Evolutionary conservation across 2,888 invertebrate species (phyloP).

Genomic region (Diarsia rubi): DNA sequence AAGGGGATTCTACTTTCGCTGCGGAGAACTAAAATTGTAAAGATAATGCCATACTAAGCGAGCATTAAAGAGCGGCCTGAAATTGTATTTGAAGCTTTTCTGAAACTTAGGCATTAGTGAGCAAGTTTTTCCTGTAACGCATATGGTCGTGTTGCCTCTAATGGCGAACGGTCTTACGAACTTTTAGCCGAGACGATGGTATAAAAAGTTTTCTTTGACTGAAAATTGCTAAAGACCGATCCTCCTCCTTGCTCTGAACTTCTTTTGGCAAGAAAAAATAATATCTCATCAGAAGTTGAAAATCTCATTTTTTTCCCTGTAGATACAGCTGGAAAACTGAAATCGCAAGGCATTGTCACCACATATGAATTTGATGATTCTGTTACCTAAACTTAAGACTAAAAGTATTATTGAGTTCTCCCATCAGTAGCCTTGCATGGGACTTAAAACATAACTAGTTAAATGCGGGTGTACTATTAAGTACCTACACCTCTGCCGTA

Average conservation of each 20-base stretch:
- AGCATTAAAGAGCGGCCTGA: conserved; percentile 68
- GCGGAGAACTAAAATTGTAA: conserved; percentile 52
- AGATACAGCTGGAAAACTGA: background rate
- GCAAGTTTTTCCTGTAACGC: conserved; percentile 84
- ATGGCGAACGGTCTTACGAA: conserved; percentile 83
- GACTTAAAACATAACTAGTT: no score
- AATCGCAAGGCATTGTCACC: background rate
- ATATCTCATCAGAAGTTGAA: conserved; percentile 60
- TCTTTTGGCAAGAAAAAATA: conserved; percentile 71
- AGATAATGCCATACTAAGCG: conserved; percentile 64
- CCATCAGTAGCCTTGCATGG: no score
- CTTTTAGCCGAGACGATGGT: conserved; percentile 71
- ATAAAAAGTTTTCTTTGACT: conserved; percentile 75
- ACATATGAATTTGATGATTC: background rate
- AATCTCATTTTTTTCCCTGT: conserved; percentile 7
- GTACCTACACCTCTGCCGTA: no score
- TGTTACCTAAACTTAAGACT: background rate
- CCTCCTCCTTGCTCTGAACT: conserved; percentile 75
- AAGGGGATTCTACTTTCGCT: conserved; percentile 55
- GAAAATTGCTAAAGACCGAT: conserved; percentile 79
- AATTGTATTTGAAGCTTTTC: conserved; percentile 85
- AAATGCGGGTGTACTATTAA: no score
- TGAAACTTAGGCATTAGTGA: conserved; percentile 84
- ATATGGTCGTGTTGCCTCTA: conserved; percentile 85
- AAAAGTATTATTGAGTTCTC: no score